Base-by-base conservation (phyloP, 1,140 invertebrate species). In the Ceratitis capitata region DNA sequence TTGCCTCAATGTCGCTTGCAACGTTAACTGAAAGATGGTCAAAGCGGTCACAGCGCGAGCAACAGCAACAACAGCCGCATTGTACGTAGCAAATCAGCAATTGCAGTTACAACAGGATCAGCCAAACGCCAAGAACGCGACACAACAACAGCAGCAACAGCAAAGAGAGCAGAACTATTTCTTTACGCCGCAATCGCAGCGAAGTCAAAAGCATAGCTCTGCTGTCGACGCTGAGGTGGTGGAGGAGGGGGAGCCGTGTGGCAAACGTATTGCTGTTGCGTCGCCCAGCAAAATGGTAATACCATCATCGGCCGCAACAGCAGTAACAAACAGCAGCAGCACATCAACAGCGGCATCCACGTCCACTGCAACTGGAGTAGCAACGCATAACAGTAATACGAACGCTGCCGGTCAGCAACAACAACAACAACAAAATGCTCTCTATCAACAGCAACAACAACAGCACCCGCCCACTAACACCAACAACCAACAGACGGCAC, bases 281-380 rank as follows among this genome's bases (percentile, higher is more conserved):
- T 88, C 89, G 87, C 82, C 84, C 23, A 85, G 51, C 86, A 91
- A 89, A 88, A 91, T 91, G 90, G 89, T 91, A 83, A 91, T 91
- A 91, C 89, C 90, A 87, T 87, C 89, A 85, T 88, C 89, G 58
- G 42, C 82, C 6, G 74, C 47, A 89, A 88, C 88, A 89, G 85
- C 89, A 88, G 87, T 10, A 51, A 84, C 32, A 78, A 74, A 23
- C 47, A 83, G n/a, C n/a, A n/a, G n/a, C n/a, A n/a, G n/a, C n/a
- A n/a, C n/a, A n/a, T n/a, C n/a, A n/a, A n/a, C n/a, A n/a, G n/a
- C 19, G 9, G 42, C 51, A n/a, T 39, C 85, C 49, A 26, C 82
- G 14, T n/a, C n/a, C n/a, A 49, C 74, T 83, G 53, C 87, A 83
- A 32, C 74, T 47, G 82, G 45, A 85, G 64, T 58, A 74, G 47